Evolutionary conservation across 2,888 invertebrate species (phyloP), one percentile per base, ranked within the genome.

Genomic region (Melinaea marsaeus): DNA sequence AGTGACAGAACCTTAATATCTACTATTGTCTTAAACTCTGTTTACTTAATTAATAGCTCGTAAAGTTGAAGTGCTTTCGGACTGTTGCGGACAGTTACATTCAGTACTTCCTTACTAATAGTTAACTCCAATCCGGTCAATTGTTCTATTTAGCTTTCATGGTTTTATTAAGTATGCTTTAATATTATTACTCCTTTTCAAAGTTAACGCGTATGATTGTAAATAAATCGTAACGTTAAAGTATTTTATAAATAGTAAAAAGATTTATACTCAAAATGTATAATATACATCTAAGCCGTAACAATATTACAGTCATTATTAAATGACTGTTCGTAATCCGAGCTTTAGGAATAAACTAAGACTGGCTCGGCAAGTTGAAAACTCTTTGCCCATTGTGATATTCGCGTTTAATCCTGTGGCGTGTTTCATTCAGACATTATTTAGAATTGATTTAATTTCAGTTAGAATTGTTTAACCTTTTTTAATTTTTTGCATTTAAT

Each of bases 381-480:
- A 79, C 79, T 80, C 76, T 77, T 70, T 78, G 72, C 74, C 83
- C 81, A 83, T 85, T 85, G 81, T 83, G 79, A 79, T 76, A 80
- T 81, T 72, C 79, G 76, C 79, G 80, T 77, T 82, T 86, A 86
- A 88, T 88, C 85, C 84, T 68, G 79, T 71, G 81, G 80, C 81
- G 73, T 82, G 86, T 84, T 42, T 80, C 81, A 81, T 66, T 71
- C 77, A 75, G 79, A 83, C 82, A 86, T 86, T 85, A 86, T 88
- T 86, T 85, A 83, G 61, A 67, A 55, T 22, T 22, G 22, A 22
- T 22, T 22, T 22, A 0, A 22, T 22, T 22, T 22, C 1, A 1
- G 22, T 22, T 22, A 22, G 22, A 22, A 22, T 22, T 22, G 22
- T 22, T 22, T 22, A 22, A 22, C 22, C 1, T 22, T 22, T 22